Percentiles rank a stretch among this genome's conserved stretches.
Evolutionary conservation across 2,797 vertebrate genomes (phyloP).

Genomic region (Chrysocyon brachyurus): DNA sequence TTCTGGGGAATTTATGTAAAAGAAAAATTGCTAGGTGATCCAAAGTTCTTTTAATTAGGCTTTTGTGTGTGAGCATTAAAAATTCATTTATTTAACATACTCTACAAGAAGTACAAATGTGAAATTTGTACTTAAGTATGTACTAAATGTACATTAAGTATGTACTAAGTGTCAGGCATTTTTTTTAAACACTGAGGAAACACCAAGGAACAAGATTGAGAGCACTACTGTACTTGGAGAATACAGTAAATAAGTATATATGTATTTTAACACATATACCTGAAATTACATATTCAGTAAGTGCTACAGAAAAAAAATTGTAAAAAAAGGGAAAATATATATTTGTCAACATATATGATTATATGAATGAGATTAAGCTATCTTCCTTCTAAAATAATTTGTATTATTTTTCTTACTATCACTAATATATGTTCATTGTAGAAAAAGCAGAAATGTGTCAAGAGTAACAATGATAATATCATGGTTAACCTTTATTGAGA

Average conservation of each 20-base stretch:
- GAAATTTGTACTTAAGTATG: too few relatives aligned
- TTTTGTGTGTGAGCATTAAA: background rate
- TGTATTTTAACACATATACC: background rate
- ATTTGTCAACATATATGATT: background rate
- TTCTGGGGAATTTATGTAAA: background rate
- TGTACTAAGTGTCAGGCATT: background rate
- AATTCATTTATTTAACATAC: background rate
- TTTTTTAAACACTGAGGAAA: background rate
- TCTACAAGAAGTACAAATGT: too few relatives aligned
- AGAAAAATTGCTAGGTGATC: background rate
- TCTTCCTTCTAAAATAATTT: slow-evolving; percentile 38
- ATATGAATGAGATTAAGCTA: background rate
- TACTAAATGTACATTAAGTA: too few relatives aligned
- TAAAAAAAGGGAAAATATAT: background rate
- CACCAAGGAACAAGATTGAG: background rate
- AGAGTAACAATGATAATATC: background rate
- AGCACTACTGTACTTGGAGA: background rate
- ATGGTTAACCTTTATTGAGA: background rate
- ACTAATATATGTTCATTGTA: background rate
- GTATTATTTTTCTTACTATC: slow-evolving; percentile 7
- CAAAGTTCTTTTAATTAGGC: background rate
- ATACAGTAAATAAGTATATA: background rate
- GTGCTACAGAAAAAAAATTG: background rate
- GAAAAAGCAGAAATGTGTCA: background rate
- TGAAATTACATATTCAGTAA: background rate